Evolutionary conservation across 2,888 invertebrate species (phyloP).

Genomic region (Rhogogaster chlorosoma): DNA sequence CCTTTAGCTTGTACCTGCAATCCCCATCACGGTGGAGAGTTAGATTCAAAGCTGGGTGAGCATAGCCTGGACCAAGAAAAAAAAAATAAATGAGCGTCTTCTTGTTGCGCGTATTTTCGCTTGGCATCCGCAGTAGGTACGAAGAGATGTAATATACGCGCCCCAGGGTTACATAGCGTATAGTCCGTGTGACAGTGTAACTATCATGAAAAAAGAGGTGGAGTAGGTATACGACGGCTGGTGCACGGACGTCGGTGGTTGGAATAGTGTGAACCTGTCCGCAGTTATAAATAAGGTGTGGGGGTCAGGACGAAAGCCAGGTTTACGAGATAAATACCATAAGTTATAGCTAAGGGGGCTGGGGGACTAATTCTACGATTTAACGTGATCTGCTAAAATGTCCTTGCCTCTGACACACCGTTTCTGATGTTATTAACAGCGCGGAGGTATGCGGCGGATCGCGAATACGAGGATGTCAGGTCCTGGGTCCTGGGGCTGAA

Average conservation of each 20-base stretch:
- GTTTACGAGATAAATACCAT: slow-evolving; percentile 70
- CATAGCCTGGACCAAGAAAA: slow-evolving; percentile 20
- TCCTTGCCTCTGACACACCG: slow-evolving; percentile 51
- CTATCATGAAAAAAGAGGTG: slow-evolving; percentile 19
- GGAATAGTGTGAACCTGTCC: slow-evolving; percentile 68
- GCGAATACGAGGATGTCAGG: slow-evolving; percentile 15
- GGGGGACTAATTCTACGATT: slow-evolving; percentile 70
- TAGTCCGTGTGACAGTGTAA: slow-evolving; percentile 3
- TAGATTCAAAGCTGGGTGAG: slow-evolving; percentile 1
- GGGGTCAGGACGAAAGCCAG: slow-evolving; percentile 68
- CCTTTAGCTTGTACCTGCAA: slow-evolving; percentile 19
- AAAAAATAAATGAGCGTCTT: background rate
- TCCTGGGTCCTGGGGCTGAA: background rate
- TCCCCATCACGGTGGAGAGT: background rate
- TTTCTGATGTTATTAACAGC: slow-evolving; percentile 40
- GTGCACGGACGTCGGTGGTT: slow-evolving; percentile 8
- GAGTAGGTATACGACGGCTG: slow-evolving; percentile 2
- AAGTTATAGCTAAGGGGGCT: slow-evolving; percentile 66
- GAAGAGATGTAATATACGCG: slow-evolving; percentile 1
- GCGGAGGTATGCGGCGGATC: slow-evolving; percentile 15
- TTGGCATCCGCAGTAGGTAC: slow-evolving; percentile 13
- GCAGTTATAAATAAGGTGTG: slow-evolving; percentile 69
- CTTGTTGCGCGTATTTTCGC: slow-evolving; percentile 17
- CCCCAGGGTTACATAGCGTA: background rate
- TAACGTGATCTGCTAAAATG: slow-evolving; percentile 69